A percentile compares a stretch with the other conserved stretches of the same genome.
These are phyloP conservation scores for Coccyzus lansbergi DNA, from an alignment of 2,797 vertebrate species.

Conservation along the genomic window DNA sequence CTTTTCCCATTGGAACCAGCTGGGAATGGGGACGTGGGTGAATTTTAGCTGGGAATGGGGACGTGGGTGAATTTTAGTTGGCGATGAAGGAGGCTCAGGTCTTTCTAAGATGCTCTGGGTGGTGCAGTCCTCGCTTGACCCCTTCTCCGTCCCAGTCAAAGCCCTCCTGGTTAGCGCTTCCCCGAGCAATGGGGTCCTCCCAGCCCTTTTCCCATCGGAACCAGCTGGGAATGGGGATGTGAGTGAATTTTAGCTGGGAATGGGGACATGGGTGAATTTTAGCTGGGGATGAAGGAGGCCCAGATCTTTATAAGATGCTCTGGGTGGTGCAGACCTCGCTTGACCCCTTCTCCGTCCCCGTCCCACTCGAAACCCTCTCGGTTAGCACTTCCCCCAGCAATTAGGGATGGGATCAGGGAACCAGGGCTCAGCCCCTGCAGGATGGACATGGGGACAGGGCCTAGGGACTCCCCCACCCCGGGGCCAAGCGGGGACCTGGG, in stretches of 20 bases:
- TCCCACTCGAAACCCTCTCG: background rate
- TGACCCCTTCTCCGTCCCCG: rapidly evolving
- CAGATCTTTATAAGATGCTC: rapidly evolving
- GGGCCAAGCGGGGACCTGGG: background rate
- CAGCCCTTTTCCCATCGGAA: background rate
- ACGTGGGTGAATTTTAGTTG: no score
- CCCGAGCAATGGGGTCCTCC: no score
- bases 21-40: rapidly evolving
- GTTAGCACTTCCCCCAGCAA: rapidly evolving
- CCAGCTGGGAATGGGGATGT: background rate
- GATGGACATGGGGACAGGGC: background rate
- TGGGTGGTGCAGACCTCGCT: rapidly evolving
- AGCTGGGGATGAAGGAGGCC: background rate
- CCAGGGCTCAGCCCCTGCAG: background rate
- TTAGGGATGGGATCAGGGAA: rapidly evolving
- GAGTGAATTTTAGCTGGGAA: background rate
- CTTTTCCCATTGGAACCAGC: background rate
- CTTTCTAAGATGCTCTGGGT: rapidly evolving
- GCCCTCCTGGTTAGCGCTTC: background rate
- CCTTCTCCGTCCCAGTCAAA: rapidly evolving
- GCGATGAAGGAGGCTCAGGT: background rate
- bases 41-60: background rate
- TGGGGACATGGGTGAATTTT: no score
- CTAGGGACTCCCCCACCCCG: background rate
- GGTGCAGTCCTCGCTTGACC: rapidly evolving